Evolutionary conservation across 2,113 vertebrate genomes (phyloP).

Genomic region (Hylia prasina): DNA sequence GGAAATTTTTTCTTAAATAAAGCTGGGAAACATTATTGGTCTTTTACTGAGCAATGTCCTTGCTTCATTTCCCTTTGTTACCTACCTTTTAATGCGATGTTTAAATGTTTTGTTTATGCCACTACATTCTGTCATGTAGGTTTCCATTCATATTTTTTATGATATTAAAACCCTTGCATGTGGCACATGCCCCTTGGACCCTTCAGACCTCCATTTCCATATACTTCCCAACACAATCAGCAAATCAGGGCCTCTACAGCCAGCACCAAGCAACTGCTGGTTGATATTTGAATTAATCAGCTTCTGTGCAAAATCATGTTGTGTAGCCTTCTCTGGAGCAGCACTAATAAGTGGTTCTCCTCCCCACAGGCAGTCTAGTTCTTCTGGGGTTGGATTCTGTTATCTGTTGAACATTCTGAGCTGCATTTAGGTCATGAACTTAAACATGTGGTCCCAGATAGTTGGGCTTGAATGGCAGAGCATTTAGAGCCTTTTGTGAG

Average conservation of each 20-base stretch:
- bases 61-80: background rate
- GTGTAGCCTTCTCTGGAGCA: background rate
- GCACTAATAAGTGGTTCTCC: fast-evolving
- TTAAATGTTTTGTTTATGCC: background rate
- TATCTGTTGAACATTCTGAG: background rate
- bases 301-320: background rate
- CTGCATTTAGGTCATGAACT: background rate
- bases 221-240: background rate
- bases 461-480: background rate
- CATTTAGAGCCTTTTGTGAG: background rate
- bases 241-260: background rate
- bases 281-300: background rate
- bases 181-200: background rate
- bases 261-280: background rate
- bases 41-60: background rate
- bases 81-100: background rate
- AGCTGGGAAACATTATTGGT: background rate
- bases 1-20: background rate
- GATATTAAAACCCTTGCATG: background rate
- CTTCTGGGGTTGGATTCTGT: background rate
- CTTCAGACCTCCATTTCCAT: background rate
- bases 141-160: background rate
- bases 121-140: background rate
- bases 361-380: background rate
- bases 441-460: background rate